These are phyloP conservation scores for Burhinus oedicnemus DNA, from an alignment of 2,113 vertebrate genomes.

Conservation along the genomic window DNA sequence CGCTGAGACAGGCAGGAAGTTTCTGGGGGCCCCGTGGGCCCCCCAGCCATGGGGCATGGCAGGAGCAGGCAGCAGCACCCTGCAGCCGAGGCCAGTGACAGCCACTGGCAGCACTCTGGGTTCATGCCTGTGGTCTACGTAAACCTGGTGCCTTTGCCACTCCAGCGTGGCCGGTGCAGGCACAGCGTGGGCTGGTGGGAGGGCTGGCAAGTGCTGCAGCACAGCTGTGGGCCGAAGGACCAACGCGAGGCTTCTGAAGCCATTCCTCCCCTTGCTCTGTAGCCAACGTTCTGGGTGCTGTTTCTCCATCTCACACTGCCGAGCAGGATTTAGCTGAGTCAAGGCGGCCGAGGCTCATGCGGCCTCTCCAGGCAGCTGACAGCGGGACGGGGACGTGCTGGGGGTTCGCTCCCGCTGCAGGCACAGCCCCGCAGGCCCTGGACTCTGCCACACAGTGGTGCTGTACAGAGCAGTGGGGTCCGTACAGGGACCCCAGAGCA, in stretches of 20 bases:
- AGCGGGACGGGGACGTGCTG: fast-evolving
- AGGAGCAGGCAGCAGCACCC: fast-evolving
- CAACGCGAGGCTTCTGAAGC: fast-evolving
- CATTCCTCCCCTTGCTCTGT: not conserved
- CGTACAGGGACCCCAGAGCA: too few relatives aligned
- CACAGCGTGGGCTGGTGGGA: fast-evolving
- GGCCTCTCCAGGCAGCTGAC: not conserved
- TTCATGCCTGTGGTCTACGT: fast-evolving
- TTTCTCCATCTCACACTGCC: not conserved
- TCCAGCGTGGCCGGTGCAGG: fast-evolving
- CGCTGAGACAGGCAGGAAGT: not conserved
- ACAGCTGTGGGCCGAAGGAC: fast-evolving
- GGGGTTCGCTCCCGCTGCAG: not conserved
- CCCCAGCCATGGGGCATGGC: not conserved
- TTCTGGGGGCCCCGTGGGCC: not conserved
- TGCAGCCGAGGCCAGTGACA: fast-evolving
- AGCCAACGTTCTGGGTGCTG: fast-evolving
- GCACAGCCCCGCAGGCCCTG: too few relatives aligned
- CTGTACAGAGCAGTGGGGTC: too few relatives aligned
- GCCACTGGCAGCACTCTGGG: not conserved
- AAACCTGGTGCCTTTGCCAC: not conserved
- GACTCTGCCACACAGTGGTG: too few relatives aligned
- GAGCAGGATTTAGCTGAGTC: constrained; percentile 58
- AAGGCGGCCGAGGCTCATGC: not conserved
- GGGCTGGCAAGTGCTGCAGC: not conserved